phyloP scores from a whole-genome alignment of 2,797 vertebrate genomes.

The Hypotaenidia philippensis region DNA sequence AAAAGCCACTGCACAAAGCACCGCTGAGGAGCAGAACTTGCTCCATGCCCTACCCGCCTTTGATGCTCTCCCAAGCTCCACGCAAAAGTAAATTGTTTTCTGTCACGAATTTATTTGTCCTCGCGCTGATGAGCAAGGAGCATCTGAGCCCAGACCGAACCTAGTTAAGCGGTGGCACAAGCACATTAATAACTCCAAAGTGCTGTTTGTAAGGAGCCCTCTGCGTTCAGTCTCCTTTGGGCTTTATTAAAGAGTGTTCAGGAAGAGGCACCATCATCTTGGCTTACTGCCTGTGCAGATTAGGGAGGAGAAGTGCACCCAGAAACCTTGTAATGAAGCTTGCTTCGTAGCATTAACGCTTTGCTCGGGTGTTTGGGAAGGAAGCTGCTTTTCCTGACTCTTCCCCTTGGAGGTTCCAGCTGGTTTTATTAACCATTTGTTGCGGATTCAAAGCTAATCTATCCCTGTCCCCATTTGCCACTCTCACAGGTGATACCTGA shows the following conservation, averaged over 20 bases:
- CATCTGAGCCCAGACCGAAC: conserved; percentile 25
- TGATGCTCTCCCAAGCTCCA: background rate
- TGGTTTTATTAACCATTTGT: conserved; percentile 27
- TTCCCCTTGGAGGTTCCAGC: background rate
- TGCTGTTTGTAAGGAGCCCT: background rate
- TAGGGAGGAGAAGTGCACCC: background rate
- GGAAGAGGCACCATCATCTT: background rate
- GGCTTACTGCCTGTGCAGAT: background rate
- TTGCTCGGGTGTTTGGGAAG: background rate
- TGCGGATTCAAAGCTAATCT: background rate
- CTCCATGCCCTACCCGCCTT: accelerated
- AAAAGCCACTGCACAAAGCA: background rate
- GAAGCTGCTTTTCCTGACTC: background rate
- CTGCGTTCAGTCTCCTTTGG: background rate
- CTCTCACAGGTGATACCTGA: background rate
- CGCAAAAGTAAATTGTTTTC: background rate
- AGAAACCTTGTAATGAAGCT: background rate
- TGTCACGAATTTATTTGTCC: background rate
- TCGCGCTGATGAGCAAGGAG: background rate
- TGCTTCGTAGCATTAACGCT: background rate
- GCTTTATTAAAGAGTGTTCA: background rate
- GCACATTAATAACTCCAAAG: conserved; percentile 4
- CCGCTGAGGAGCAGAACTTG: background rate
- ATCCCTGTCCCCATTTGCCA: background rate
- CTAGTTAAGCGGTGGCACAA: background rate